Evolutionary conservation across 2,888 invertebrate genomes (phyloP).

Genomic region (Lycophotia porphyrea): DNA sequence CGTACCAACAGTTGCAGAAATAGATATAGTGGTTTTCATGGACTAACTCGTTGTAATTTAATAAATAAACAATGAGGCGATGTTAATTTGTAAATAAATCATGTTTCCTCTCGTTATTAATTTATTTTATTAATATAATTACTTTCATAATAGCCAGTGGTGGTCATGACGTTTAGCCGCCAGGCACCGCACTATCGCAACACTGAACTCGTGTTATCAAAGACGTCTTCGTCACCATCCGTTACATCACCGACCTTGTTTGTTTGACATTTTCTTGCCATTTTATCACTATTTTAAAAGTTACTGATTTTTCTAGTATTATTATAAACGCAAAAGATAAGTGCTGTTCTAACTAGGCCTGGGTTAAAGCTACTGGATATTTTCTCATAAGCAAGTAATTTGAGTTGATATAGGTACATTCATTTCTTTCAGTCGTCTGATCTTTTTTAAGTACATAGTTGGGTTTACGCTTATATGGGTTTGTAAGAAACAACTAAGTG

Average conservation of each 20-base stretch:
- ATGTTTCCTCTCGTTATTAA: slow-evolving; percentile 60
- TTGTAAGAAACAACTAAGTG: slow-evolving; percentile 11
- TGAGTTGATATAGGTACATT: background rate
- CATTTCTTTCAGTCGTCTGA: background rate
- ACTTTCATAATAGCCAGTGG: slow-evolving; percentile 63
- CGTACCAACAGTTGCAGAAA: background rate
- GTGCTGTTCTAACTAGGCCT: background rate
- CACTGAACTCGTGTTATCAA: slow-evolving; percentile 81
- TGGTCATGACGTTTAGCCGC: slow-evolving; percentile 72
- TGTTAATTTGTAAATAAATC: slow-evolving; percentile 65
- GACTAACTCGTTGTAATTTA: slow-evolving; percentile 19
- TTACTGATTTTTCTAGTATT: slow-evolving; percentile 29
- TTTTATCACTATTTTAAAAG: slow-evolving; percentile 66
- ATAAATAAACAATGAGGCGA: slow-evolving; percentile 46
- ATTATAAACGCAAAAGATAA: slow-evolving; percentile 17
- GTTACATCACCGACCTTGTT: slow-evolving; percentile 89
- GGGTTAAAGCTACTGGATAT: background rate
- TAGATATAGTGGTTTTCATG: slow-evolving; percentile 16
- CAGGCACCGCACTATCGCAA: slow-evolving; percentile 70
- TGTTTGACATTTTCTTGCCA: slow-evolving; percentile 80
- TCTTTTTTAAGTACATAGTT: background rate
- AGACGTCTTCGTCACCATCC: slow-evolving; percentile 76
- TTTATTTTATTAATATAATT: slow-evolving; percentile 62
- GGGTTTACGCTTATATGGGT: background rate
- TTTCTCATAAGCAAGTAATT: background rate